Evolutionary conservation across 1,140 invertebrate genomes (phyloP), one percentile per base, ranked within the genome.

Genomic region (Gryllus bimaculatus): DNA sequence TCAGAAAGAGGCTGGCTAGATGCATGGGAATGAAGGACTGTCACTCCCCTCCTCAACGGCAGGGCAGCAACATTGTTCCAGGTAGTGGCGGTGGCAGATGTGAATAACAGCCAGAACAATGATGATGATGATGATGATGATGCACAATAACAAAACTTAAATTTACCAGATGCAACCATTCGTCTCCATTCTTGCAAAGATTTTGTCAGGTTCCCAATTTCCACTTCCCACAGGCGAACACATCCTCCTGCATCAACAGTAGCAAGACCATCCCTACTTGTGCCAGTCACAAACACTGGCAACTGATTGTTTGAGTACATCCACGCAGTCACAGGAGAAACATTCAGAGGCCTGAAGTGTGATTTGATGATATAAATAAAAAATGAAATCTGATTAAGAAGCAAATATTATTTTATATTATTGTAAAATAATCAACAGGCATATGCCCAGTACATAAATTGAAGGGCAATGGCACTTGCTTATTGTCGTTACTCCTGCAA

Each of bases 201-300:
- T 74, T 84, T 84, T 78, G 88, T 84, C 66, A 92, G 84, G 76
- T 86, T 84, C 7, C 82, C 81, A 13, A 86, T 81, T 8, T 86
- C 86, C 48, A 88, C 88, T 84, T 93, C 90, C 90, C 90, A 93
- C 13, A 90, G 82, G 49, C 90, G 84, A 48, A 92, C 84, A 80
- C 86, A 88, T 5, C 91, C 91, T 76, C 85, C 85, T 8, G 85
- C 84, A 82, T 93, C 92, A 18, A 91, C 88, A 4, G 90, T 90
- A 18, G 90, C 87, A 66, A 92, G 81, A 73, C 85, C 88, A 82
- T 86, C 87, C 80, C 86, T 87, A 83, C 82, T 88, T 78, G 85
- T 83, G 13, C 83, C 81, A 26, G 86, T 84, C 76, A 89, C 81
- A 8, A 86, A 81, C 12, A 88, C 79, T 48, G 83, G 84, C 2